Base-by-base conservation (phyloP, 2,797 vertebrate species). In the Ambastaia sidthimunki region DNA sequence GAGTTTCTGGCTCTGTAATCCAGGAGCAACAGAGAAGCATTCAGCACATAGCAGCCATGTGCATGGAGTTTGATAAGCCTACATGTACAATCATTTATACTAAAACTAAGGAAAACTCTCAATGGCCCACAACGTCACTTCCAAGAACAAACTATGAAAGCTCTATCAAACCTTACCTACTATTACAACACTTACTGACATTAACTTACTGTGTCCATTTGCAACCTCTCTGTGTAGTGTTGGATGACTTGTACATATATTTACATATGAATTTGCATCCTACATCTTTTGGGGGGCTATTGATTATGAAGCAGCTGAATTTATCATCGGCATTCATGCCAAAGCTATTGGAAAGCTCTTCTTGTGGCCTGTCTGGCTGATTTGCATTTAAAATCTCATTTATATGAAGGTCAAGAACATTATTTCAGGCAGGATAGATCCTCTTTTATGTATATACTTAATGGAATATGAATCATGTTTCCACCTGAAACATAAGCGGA, bases 371-470 rank as follows among this genome's bases (percentile, higher is more conserved):
- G 50, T 76, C 48, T 74, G 73, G 76, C 85, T 86, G 88, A 92
- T 93, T 92, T 93, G 91, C 90, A 92, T 92, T 91, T 86, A 88
- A 90, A 93, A 93, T 91, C 86, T 85, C 47, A 87, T 93, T 92
- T 92, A 89, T 88, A 89, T 87, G 90, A 94, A 94, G 93, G 93
- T 93, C 93, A 94, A 83, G 85, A 87, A 90, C 83, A 93, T 94
- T 90, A 91, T 93, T 93, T 92, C 86, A 84, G 85, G 87, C 85
- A 84, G 78, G 83, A 91, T 86, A 89, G 87, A 89, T 87, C 81
- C 73, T 84, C 86, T 90, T 85, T 92, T 89, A 90, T 82, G 85
- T 91, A 89, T 92, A 91, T 89, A 86, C 87, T 87, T 91, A 90
- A 92, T 91, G 88, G 87, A 92, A 92, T 89, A 91, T 92, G 88